Evolutionary conservation across 2,113 vertebrate genomes (phyloP).

Genomic region (Irena cyanogastra): DNA sequence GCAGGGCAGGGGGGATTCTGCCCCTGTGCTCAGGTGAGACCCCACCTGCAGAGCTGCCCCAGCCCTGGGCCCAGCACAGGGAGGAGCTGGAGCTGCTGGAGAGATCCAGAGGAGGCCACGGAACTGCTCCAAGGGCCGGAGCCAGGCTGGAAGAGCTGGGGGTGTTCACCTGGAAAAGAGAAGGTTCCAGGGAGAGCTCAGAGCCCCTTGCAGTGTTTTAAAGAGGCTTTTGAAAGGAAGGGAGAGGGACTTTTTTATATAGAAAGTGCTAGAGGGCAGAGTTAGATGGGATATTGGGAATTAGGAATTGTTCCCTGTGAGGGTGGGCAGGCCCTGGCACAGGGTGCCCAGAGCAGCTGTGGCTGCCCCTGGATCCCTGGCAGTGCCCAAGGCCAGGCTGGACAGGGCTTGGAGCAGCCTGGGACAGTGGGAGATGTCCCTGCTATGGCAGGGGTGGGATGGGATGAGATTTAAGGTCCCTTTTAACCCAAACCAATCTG

Average conservation of each 20-base stretch:
- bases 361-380: not conserved
- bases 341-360: not conserved
- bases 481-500: not conserved
- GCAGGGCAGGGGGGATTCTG: not conserved
- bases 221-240: not conserved
- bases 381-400: not conserved
- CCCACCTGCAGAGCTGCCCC: not conserved
- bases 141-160: not conserved
- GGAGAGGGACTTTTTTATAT: not conserved
- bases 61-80: not conserved
- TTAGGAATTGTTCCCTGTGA: fast-evolving
- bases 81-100: not conserved
- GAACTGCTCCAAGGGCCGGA: fast-evolving
- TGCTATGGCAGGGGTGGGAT: not conserved
- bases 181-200: not conserved
- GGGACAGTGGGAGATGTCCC: not conserved
- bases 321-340: not conserved
- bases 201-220: not conserved
- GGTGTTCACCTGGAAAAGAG: fast-evolving
- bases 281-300: fast-evolving
- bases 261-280: not conserved
- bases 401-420: not conserved
- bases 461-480: fast-evolving
- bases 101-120: fast-evolving
- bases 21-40: not conserved